Base-by-base conservation (phyloP, 2,113 vertebrate species). In the Chrysochloris asiatica region DNA sequence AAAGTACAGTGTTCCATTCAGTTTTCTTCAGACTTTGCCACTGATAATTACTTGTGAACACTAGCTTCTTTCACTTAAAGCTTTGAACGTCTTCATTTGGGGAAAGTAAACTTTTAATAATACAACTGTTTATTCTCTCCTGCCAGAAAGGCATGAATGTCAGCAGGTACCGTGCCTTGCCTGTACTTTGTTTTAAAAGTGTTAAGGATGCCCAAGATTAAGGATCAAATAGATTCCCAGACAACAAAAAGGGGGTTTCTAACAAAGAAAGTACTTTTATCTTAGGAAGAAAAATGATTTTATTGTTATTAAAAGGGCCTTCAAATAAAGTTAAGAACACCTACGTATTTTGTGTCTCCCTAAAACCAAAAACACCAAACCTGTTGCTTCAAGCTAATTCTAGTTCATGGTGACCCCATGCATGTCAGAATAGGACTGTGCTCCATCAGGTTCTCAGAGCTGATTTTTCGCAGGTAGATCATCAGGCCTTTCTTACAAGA, bases 41-140 rank as follows among this genome's bases (percentile, higher is more conserved):
- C 65, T 95, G 78, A 28, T 59, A 87, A 95, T 95, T 95, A 93
- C 89, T 92, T 73, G 17, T 72, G 4, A 76, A 84, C 43, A 89
- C 7, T 48, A 65, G 50, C n/a, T 83, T 77, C 93, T 93, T 96
- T 95, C 94, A 97, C 83, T 52, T 95, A 90, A 94, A 94, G 48
- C 83, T 95, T 79, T 96, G 48, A 65, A 96, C 94, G 77, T 87
- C 47, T 50, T 92, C 81, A 86, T 89, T 89, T 63, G 71, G 61
- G 71, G 54, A 67, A 94, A 93, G 95, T 73, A 41, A 50, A 65
- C 83, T 95, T 90, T 91, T 88, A 52, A 65, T 36, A 89, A 89
- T 38, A 77, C 54, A 76, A 94, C 21, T 24, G 28, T 14, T 69
- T 3, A 72, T 86, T 95, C 24, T 88, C 43, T 3, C 0, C 86